Base-by-base conservation (phyloP, 2,797 vertebrate genomes). In the Selene dorsalis region DNA sequence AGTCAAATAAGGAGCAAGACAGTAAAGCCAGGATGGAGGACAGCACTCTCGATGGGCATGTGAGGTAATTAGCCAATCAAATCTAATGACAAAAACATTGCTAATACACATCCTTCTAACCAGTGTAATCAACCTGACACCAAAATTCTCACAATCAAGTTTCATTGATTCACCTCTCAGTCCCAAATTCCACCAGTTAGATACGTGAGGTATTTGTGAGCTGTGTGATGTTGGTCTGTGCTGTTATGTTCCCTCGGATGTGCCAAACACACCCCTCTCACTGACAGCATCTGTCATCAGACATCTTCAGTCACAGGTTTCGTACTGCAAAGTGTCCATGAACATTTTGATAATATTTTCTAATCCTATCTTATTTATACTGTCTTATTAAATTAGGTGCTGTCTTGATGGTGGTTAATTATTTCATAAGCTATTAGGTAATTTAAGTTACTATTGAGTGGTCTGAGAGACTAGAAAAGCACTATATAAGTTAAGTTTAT, bases 51-150 rank as follows among this genome's bases (percentile, higher is more conserved):
- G 82, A 80, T 5, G 75, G 41, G 59, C 39, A 26, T 17, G 16
- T 35, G 60, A 93, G 93, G 94, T 94, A 85, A 87, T 63, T 13
- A 45, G 71, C 18, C 14, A 11, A 13, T 35, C 7, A 35, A 35
- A 35, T 35, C 30, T 30, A 30, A 30, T 30, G 30, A 30, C 8
- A 72, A 0, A 53, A 24, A 35, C 72, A 53, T 56, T 47, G 3
- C 47, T 39, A 16, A 63, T 56, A 52, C 28, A 32, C 22, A 53
- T 6, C 28, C 0, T 53, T 66, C 0, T 53, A 69, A 83, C 38
- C 12, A 59, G 18, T 16, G 2, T 24, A 58, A 20, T 61, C n/a
- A 66, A 28, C 5, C n/a, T 24, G 20, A 20, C 17, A 20, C 48
- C 14, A n/a, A 68, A 5, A 8, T 20, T 47, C 48, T 56, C 43